These are phyloP conservation scores for Astyanax mexicanus DNA, from an alignment of 2,797 vertebrate genomes.

Conservation along the genomic window DNA sequence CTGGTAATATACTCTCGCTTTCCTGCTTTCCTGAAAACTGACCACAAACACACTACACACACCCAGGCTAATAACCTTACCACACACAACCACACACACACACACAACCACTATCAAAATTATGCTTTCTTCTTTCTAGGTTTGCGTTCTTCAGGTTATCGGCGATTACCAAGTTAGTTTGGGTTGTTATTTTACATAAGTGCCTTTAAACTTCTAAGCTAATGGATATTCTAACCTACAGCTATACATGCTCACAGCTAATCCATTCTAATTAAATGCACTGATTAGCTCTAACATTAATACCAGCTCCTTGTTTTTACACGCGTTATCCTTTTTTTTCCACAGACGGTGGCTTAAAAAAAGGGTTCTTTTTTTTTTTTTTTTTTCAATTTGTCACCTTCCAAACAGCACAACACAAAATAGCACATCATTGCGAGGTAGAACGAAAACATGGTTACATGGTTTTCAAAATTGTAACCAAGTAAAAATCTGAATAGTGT, in stretches of 20 bases:
- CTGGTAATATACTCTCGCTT: conserved; percentile 80
- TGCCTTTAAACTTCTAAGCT: background rate
- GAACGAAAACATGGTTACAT: no score
- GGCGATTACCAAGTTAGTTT: conserved; percentile 92
- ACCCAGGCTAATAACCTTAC: background rate
- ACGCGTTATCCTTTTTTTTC: no score
- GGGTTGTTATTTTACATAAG: conserved; percentile 34
- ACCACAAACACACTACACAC: background rate
- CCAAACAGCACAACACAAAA: no score
- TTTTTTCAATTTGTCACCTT: no score
- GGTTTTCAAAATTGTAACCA: no score
- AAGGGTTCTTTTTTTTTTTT: no score
- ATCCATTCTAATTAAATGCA: background rate
- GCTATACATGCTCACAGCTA: conserved; percentile 6
- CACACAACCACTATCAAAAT: background rate
- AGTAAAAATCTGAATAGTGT: no score
- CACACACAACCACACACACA: conserved; percentile 21
- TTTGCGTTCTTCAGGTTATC: conserved; percentile 92
- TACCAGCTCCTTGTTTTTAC: no score
- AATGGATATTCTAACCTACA: background rate
- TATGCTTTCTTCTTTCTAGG: conserved; percentile 68
- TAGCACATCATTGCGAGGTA: no score
- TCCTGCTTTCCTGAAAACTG: no score
- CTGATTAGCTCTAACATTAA: no score
- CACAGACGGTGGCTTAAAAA: no score